These are phyloP conservation scores for Chlamydotis undulata DNA, from an alignment of 2,113 vertebrate species.

Conservation along the genomic window DNA sequence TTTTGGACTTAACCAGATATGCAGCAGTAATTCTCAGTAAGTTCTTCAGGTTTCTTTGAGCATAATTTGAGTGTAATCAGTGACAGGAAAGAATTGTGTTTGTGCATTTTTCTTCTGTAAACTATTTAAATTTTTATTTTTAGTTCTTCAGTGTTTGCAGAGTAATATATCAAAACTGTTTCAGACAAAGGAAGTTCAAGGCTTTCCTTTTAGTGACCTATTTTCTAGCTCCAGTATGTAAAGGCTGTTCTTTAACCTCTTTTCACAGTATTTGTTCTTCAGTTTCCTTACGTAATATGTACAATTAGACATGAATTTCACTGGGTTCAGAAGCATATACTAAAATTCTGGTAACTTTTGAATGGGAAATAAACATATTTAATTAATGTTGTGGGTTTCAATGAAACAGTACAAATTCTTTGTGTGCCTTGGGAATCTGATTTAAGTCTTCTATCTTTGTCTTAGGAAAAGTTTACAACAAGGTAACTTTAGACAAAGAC, in stretches of 20 bases:
- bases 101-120: background rate
- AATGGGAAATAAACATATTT: background rate
- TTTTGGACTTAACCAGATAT: background rate
- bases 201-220: background rate
- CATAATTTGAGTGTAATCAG: background rate
- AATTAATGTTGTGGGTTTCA: background rate
- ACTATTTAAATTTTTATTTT: background rate
- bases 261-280: background rate
- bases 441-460: background rate
- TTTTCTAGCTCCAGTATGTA: background rate
- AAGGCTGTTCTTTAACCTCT: background rate
- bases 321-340: background rate
- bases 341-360: background rate
- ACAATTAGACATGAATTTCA: background rate
- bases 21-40: background rate
- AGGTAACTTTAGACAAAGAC: background rate
- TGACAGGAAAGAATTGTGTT: background rate
- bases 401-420: background rate
- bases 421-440: background rate
- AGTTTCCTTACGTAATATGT: background rate
- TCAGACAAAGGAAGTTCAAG: background rate
- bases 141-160: background rate
- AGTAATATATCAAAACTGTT: background rate
- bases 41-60: background rate
- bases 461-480: background rate